Evolutionary conservation across 2,113 vertebrate species (phyloP).

Genomic region (Mohoua ochrocephala): DNA sequence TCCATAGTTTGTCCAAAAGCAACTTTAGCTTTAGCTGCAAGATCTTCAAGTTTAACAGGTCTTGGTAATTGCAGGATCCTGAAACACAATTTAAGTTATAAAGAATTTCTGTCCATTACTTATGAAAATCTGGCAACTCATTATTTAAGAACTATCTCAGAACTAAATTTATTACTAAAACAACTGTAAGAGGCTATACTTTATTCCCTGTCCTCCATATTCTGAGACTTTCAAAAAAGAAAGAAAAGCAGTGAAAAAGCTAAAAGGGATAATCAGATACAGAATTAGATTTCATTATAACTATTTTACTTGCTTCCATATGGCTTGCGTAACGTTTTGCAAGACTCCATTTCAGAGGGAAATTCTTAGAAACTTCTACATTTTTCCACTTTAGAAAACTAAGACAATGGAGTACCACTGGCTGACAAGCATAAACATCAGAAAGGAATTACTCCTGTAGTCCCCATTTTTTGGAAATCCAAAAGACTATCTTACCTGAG

Average conservation of each 20-base stretch:
- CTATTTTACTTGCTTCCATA: not conserved
- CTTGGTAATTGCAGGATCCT: conserved; percentile 94
- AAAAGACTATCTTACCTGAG: not conserved
- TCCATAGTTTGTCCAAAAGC: conserved; percentile 96
- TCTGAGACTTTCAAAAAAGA: not conserved
- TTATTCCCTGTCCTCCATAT: not conserved
- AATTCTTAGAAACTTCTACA: not conserved
- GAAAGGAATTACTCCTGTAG: not conserved
- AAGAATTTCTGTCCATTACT: not conserved
- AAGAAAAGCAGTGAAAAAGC: not conserved
- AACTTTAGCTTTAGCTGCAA: conserved; percentile 88
- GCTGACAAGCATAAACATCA: not conserved
- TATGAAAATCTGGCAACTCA: not conserved
- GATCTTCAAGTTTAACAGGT: conserved; percentile 92
- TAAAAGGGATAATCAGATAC: not conserved
- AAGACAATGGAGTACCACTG: not conserved
- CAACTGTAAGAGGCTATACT: not conserved
- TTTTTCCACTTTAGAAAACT: not conserved
- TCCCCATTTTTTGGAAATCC: not conserved
- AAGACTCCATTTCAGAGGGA: not conserved
- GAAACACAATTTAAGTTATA: conserved; percentile 44
- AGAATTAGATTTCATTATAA: not conserved
- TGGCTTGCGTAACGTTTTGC: not conserved
- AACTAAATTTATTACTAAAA: not conserved
- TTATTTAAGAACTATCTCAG: not conserved